phyloP scores from a whole-genome alignment of 2,113 vertebrate species.

The Picathartes gymnocephalus region DNA sequence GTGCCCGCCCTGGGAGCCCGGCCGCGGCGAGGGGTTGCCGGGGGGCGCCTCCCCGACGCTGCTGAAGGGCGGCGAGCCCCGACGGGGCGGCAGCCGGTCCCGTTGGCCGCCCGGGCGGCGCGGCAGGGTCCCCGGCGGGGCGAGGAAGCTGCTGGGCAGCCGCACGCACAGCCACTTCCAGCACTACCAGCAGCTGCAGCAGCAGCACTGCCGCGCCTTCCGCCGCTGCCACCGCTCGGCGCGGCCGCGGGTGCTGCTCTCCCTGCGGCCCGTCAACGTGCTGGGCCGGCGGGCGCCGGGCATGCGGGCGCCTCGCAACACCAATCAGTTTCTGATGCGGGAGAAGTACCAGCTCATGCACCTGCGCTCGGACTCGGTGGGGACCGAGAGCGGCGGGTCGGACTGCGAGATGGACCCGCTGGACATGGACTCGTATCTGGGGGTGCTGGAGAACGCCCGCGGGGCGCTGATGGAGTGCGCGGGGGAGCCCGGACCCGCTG shows the following conservation, averaged over 20 bases:
- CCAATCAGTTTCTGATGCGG: constrained; percentile 88
- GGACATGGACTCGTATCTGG: constrained; percentile 86
- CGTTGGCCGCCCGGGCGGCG: constrained; percentile 21
- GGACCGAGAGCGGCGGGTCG: constrained; percentile 81
- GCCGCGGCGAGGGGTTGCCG: neutral
- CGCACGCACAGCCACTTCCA: constrained; percentile 7
- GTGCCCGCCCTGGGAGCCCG: constrained; percentile 53
- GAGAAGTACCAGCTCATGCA: constrained; percentile 88
- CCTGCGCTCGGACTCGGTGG: constrained; percentile 84
- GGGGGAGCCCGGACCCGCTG: neutral
- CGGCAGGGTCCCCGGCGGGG: constrained; percentile 4
- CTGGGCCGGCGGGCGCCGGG: constrained; percentile 78
- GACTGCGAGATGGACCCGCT: constrained; percentile 82
- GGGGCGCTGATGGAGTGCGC: constrained; percentile 79
- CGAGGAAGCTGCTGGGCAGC: constrained; percentile 28
- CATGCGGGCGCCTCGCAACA: constrained; percentile 86
- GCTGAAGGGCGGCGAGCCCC: neutral
- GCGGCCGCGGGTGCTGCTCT: constrained; percentile 38
- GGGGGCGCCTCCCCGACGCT: neutral
- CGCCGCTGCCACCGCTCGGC: constrained; percentile 21
- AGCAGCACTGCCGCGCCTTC: neutral
- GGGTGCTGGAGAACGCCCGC: constrained; percentile 83
- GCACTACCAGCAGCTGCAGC: constrained; percentile 4
- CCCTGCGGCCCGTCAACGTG: constrained; percentile 80
- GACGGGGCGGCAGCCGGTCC: neutral